Evolutionary conservation across 2,888 invertebrate genomes (phyloP).

Genomic region (Pandemis cinnamomeana): DNA sequence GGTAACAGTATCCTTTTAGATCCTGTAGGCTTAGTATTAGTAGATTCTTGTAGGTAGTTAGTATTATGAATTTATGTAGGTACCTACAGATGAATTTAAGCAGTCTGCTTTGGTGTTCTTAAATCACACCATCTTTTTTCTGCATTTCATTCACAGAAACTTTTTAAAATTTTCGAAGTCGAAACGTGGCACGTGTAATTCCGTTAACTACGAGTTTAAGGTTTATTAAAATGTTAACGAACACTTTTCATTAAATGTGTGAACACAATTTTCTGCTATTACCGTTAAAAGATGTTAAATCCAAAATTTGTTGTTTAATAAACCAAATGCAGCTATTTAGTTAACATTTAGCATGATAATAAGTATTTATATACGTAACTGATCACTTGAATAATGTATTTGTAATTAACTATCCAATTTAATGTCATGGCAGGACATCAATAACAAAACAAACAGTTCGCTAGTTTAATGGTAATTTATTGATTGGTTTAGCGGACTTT

Average conservation of each 20-base stretch:
- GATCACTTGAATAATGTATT: constrained; percentile 16
- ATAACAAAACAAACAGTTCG: constrained; percentile 49
- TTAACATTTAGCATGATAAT: neutral
- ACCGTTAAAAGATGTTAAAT: no score
- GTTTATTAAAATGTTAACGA: no score
- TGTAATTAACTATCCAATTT: constrained; percentile 52
- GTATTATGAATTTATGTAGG: neutral
- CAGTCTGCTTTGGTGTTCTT: no score
- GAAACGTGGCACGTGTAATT: no score
- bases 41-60: neutral
- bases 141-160: no score
- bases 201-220: no score
- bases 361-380: neutral
- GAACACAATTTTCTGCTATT: no score
- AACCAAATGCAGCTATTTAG: neutral
- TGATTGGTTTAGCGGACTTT: constrained; percentile 16
- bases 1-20: neutral
- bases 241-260: no score
- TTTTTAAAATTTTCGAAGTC: no score
- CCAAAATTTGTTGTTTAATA: no score
- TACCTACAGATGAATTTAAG: no score
- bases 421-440: constrained; percentile 54
- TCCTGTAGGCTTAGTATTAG: neutral
- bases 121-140: no score
- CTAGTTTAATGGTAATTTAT: constrained; percentile 27